Percentiles rank a stretch among this genome's conserved stretches.
These are phyloP conservation scores for Plagiodera versicolora DNA, from an alignment of 2,888 invertebrate genomes.

Conservation along the genomic window DNA sequence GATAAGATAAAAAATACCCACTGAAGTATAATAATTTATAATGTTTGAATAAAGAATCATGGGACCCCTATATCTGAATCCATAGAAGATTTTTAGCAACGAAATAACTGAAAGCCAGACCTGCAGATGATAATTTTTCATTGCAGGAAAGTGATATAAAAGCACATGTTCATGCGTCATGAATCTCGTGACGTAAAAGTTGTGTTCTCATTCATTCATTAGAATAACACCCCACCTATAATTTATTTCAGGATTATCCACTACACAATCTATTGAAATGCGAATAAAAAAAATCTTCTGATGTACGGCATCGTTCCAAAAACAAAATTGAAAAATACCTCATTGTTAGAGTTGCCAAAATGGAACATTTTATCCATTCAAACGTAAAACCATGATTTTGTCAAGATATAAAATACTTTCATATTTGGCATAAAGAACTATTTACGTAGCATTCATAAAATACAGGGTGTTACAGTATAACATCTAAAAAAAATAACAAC, in stretches of 20 bases:
- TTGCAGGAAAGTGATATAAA: not conserved
- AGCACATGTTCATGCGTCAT: conserved; percentile 17
- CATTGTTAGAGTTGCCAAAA: not conserved
- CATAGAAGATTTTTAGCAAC: not conserved
- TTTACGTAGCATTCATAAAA: too few relatives aligned
- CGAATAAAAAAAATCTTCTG: conserved; percentile 9
- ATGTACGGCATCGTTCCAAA: not conserved
- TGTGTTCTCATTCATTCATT: conserved; percentile 24
- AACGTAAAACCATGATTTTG: too few relatives aligned
- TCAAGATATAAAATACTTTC: too few relatives aligned
- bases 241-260: conserved; percentile 22
- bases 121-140: not conserved
- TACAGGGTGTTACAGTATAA: too few relatives aligned
- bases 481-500: too few relatives aligned
- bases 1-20: too few relatives aligned
- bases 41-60: too few relatives aligned
- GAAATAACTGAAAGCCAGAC: not conserved
- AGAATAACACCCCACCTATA: conserved; percentile 13
- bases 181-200: conserved; percentile 21
- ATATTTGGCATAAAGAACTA: too few relatives aligned
- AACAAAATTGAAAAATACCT: conserved; percentile 5
- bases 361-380: not conserved
- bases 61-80: too few relatives aligned
- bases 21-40: too few relatives aligned
- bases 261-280: conserved; percentile 9